phyloP scores from a whole-genome alignment of 2,888 invertebrate species.

The Cyrtodaria siliqua region DNA sequence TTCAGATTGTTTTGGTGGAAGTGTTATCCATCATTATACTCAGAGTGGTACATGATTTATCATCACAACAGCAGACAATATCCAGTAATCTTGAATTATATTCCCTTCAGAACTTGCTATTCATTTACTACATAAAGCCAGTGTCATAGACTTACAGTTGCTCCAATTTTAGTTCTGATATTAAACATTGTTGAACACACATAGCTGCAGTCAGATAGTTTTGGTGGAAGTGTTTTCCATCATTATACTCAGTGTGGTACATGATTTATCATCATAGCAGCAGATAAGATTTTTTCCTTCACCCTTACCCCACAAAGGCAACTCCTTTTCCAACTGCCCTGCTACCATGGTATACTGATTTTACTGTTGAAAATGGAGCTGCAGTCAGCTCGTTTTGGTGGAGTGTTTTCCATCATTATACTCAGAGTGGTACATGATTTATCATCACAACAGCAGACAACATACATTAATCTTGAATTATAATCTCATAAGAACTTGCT shows the following conservation, averaged over 20 bases:
- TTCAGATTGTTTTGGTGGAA: conserved; percentile 1
- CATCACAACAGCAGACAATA: neutral
- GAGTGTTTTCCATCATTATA: neutral
- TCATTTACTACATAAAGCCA: no score
- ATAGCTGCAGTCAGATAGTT: neutral
- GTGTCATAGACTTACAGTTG: no score
- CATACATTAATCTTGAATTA: no score
- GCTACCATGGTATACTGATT: no score
- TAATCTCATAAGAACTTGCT: no score
- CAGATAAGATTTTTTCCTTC: no score
- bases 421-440: conserved; percentile 1
- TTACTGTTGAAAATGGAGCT: no score
- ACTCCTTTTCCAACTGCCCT: no score
- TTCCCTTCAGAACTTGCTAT: no score
- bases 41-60: conserved; percentile 2
- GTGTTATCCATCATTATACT: conserved; percentile 1
- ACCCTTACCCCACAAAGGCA: no score
- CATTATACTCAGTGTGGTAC: neutral
- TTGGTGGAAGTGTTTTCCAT: conserved; percentile 4
- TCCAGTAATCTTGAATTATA: neutral
- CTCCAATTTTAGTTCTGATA: no score
- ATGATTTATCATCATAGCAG: conserved; percentile 6
- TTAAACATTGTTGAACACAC: no score
- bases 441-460: conserved; percentile 2
- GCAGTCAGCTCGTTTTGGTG: conserved; percentile 2